phyloP scores from a whole-genome alignment of 2,797 vertebrate species.

The Amblyraja radiata region DNA sequence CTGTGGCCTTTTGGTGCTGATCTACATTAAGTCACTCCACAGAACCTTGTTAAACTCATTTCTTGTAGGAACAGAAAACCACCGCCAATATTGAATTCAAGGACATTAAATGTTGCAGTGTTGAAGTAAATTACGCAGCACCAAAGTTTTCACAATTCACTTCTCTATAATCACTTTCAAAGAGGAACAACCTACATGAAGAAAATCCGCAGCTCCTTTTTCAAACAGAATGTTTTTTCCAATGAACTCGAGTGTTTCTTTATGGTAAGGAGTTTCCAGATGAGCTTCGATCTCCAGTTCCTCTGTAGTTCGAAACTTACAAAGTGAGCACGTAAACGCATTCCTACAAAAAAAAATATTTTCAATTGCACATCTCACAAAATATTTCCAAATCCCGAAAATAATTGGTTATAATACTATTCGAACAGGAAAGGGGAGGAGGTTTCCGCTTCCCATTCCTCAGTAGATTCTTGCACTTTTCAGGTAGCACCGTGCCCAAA shows the following conservation, averaged over 20 bases:
- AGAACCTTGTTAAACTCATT: neutral
- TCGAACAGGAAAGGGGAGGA: too few relatives aligned
- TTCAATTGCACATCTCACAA: neutral
- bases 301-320: slow-evolving; percentile 76
- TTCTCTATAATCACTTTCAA: neutral
- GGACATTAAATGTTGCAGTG: neutral
- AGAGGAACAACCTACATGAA: slow-evolving; percentile 62
- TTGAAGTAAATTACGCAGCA: too few relatives aligned
- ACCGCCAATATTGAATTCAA: neutral
- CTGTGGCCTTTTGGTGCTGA: neutral
- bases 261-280: slow-evolving; percentile 68
- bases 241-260: slow-evolving; percentile 73
- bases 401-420: neutral
- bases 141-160: neutral
- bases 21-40: neutral
- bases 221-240: slow-evolving; percentile 77
- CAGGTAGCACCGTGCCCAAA: neutral
- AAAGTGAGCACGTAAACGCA: slow-evolving; percentile 77
- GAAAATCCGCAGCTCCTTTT: slow-evolving; percentile 72
- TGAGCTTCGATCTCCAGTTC: slow-evolving; percentile 74
- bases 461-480: neutral
- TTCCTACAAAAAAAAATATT: slow-evolving; percentile 6
- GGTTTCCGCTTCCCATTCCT: neutral
- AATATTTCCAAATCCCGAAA: neutral
- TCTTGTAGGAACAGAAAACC: neutral